Evolutionary conservation across 92 coral and sea anemone species (phyloP), one percentile per base, ranked within the genome.

Genomic region (Pocillopora meandrina): DNA sequence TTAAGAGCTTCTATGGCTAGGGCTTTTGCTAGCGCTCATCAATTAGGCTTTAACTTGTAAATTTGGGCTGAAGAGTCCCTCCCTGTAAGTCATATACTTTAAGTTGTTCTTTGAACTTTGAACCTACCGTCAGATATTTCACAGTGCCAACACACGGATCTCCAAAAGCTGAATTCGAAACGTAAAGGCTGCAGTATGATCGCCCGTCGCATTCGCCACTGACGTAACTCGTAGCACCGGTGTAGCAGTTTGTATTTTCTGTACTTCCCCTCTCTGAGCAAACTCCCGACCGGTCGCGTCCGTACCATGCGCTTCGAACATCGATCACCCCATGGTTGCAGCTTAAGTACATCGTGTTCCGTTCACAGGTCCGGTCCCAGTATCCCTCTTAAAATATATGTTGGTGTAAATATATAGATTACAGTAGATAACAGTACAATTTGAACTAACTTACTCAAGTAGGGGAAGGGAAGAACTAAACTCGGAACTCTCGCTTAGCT

Each of bases 111-210:
- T 65, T 18, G 26, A 7, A 16, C 26, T 47, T 17, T 33, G n/a
- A 57, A 19, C 80, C 13, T 9, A 61, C 80, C 66, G 34, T 67
- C 31, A 76, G 55, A 20, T 76, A 61, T 15, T 76, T 76, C 34
- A 0, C 5, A 31, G 34, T 35, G 69, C 65, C 80, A 34, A 16
- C 52, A 60, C 69, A 76, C 31, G 80, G 68, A n/a, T 76, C 69
- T 26, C 81, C 69, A 17, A 76, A 76, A 2, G 16, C 57, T 15
- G 80, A 26, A 49, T 76, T 76, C 61, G n/a, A 9, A 5, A 67
- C 69, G 15, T 59, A n/a, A 13, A 76, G 17, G 1, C 5, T 15
- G 56, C 80, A 76, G 2, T 0, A 2, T 35, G 1, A 55, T 15
- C 6, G 69, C 6, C 56, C 68, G 31, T 76, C 33, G 56, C 69